phyloP scores from a whole-genome alignment of 2,888 invertebrate genomes.

The Empis livida region DNA sequence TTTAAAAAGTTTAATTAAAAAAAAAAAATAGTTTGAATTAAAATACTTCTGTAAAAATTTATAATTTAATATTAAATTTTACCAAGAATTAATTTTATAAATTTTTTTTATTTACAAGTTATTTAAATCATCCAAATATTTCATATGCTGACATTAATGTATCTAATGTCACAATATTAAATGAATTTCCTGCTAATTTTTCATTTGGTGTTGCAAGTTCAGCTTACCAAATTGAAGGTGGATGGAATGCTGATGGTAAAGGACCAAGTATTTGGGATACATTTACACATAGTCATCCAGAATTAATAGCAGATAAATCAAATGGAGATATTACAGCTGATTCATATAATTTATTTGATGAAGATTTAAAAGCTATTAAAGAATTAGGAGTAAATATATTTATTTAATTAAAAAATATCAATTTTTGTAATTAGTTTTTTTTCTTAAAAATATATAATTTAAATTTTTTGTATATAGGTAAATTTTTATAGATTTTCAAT shows the following conservation, averaged over 20 bases:
- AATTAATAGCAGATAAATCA: conserved; percentile 29
- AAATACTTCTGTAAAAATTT: too few species aligned
- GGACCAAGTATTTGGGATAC: conserved; percentile 38
- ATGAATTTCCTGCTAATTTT: conserved; percentile 10
- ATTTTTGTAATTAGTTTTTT: too few species aligned
- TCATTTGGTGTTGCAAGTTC: conserved; percentile 11
- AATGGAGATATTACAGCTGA: conserved; percentile 44
- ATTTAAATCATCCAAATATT: too few species aligned
- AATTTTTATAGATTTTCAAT: conserved; percentile 45
- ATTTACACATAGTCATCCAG: conserved; percentile 19
- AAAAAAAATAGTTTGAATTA: too few species aligned
- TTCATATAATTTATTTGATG: conserved; percentile 42
- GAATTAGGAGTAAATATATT: conserved; percentile 31
- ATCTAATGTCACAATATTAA: too few species aligned
- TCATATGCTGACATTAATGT: too few species aligned
- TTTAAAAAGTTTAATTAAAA: too few species aligned
- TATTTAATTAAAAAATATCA: too few species aligned
- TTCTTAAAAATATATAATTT: too few species aligned
- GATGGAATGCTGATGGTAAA: conserved; percentile 25
- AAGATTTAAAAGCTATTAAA: conserved; percentile 41
- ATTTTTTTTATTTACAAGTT: too few species aligned
- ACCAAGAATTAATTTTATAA: too few species aligned
- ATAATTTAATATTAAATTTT: too few species aligned
- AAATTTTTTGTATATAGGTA: conserved; percentile 13
- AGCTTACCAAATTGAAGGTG: conserved; percentile 12